Conservation (phyloP, 2,797 vertebrate species). For the Stomatorhinus walkeri region DNA sequence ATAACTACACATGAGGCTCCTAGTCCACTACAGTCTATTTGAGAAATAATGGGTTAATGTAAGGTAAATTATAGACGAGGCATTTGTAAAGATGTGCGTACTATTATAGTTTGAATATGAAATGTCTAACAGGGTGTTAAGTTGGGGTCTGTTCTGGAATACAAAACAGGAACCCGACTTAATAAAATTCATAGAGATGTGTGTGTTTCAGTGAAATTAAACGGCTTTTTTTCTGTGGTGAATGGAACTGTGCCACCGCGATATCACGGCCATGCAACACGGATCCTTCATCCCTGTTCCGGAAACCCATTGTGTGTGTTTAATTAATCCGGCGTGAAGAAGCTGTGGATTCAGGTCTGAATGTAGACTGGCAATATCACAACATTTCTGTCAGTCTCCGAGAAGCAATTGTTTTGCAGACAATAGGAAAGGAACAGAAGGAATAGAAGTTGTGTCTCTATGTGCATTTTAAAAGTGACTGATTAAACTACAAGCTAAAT, state of each 20-base stretch:
- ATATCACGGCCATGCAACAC: background rate
- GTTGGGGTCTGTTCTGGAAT: background rate
- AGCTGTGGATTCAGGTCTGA: background rate
- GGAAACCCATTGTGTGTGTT: background rate
- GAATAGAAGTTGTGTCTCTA: background rate
- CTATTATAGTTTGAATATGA: background rate
- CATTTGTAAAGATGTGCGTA: background rate
- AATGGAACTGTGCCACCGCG: background rate
- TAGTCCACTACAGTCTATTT: background rate
- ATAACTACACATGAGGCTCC: background rate
- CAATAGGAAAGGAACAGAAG: background rate
- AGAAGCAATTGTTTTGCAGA: background rate
- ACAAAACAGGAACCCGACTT: background rate
- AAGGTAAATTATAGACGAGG: background rate
- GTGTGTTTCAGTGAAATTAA: background rate
- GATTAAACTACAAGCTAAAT: background rate
- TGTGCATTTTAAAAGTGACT: background rate
- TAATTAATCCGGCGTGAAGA: slow-evolving; percentile 2
- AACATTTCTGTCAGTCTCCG: background rate
- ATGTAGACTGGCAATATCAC: background rate
- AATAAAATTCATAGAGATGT: background rate
- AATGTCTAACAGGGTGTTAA: background rate
- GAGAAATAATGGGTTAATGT: background rate
- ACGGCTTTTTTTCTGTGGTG: background rate
- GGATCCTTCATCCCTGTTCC: background rate